These are phyloP conservation scores for Zhuqinia jingwanae DNA, from an alignment of 2,888 invertebrate species.

Conservation along the genomic window DNA sequence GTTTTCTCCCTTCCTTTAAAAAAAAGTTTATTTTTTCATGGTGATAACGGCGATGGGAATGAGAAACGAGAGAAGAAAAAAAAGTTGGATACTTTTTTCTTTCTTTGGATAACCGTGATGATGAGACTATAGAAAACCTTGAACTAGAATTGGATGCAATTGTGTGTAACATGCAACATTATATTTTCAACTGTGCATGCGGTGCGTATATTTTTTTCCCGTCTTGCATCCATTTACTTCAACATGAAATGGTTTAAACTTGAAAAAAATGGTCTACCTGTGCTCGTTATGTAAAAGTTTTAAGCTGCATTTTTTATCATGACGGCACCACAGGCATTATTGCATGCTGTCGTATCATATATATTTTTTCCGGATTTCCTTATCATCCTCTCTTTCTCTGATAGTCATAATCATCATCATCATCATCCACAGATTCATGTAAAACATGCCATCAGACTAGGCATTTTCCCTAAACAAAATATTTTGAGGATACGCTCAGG, in stretches of 20 bases:
- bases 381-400: not conserved
- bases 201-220: not conserved
- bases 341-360: not conserved
- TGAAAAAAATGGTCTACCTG: not conserved
- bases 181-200: too few relatives aligned
- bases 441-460: conserved; percentile 22
- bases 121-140: too few relatives aligned
- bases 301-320: too few relatives aligned
- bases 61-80: not conserved
- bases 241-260: conserved; percentile 7
- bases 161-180: too few relatives aligned
- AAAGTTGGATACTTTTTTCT: not conserved
- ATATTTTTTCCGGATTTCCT: not conserved
- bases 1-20: not conserved
- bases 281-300: too few relatives aligned
- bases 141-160: conserved; percentile 1
- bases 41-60: too few relatives aligned
- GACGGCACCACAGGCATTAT: too few relatives aligned
- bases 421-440: not conserved
- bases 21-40: conserved; percentile 7
- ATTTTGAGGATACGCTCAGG: not conserved
- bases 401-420: too few relatives aligned
- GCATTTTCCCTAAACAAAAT: not conserved
- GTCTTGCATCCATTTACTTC: too few relatives aligned
- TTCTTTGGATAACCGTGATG: too few relatives aligned